A percentile compares a stretch with the other conserved stretches of the same genome.
Evolutionary conservation across 2,113 vertebrate genomes (phyloP).

Genomic region (Sterna hirundo): DNA sequence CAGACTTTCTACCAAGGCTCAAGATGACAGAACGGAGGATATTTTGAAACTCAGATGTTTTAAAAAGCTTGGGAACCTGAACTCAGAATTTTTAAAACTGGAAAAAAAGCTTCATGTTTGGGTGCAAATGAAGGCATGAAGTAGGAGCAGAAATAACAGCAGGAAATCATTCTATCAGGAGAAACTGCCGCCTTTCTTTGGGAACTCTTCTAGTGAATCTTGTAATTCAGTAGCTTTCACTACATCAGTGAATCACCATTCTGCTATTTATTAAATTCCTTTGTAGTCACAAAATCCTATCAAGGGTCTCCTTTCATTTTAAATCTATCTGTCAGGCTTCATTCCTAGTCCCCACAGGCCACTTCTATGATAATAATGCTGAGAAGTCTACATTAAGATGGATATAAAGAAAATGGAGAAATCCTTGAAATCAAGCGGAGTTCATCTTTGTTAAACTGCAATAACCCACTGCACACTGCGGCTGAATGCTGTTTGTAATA

Average conservation of each 20-base stretch:
- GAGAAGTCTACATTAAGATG: slow-evolving; percentile 10
- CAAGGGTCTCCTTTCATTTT: slow-evolving; percentile 20
- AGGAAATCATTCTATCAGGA: background rate
- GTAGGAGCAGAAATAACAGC: background rate
- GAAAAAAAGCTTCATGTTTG: background rate
- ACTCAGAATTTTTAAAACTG: background rate
- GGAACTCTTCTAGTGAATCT: background rate
- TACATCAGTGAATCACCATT: background rate
- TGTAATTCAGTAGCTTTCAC: slow-evolving; percentile 16
- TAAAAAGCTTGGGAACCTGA: background rate
- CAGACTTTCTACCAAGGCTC: background rate
- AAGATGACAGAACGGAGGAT: background rate
- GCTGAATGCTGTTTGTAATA: slow-evolving; percentile 29
- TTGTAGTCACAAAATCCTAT: slow-evolving; percentile 29
- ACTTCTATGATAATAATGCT: slow-evolving; percentile 17
- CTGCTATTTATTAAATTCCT: slow-evolving; percentile 29
- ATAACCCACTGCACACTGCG: slow-evolving; percentile 36
- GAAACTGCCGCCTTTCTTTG: background rate
- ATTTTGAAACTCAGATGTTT: background rate
- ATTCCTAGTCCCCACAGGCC: background rate
- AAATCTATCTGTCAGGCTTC: slow-evolving; percentile 14
- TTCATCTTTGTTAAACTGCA: slow-evolving; percentile 35
- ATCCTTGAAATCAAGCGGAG: slow-evolving; percentile 50
- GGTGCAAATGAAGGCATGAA: background rate
- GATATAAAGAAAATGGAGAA: slow-evolving; percentile 45